phyloP scores from a whole-genome alignment of 1,140 invertebrate genomes.

The Euwallacea fornicatus region DNA sequence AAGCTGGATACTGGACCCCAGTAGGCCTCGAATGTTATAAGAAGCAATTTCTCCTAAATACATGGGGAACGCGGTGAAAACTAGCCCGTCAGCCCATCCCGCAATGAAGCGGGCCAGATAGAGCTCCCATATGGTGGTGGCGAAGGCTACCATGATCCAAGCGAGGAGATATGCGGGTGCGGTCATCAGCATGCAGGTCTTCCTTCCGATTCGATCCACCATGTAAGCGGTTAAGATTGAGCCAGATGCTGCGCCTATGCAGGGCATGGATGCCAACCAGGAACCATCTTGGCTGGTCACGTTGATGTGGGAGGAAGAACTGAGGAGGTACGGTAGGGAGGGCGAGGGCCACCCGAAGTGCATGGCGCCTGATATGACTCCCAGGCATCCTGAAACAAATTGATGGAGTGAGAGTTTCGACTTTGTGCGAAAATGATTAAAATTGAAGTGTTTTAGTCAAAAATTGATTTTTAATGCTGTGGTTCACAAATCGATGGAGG shows the following conservation, averaged over 20 bases:
- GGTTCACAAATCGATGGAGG: no score
- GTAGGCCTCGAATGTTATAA: slow-evolving; percentile 64
- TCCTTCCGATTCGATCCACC: slow-evolving; percentile 63
- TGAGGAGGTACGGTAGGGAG: slow-evolving; percentile 44
- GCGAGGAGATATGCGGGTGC: slow-evolving; percentile 65
- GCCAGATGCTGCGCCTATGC: slow-evolving; percentile 57
- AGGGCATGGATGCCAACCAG: slow-evolving; percentile 60
- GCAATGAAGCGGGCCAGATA: slow-evolving; percentile 58
- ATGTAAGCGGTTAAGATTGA: slow-evolving; percentile 53
- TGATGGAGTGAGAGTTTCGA: background rate
- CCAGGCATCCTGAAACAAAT: slow-evolving; percentile 43
- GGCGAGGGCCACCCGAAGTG: slow-evolving; percentile 50
- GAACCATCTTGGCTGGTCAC: slow-evolving; percentile 63
- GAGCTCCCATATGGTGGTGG: slow-evolving; percentile 56
- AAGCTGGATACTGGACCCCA: slow-evolving; percentile 41
- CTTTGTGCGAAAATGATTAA: background rate
- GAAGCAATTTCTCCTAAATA: slow-evolving; percentile 70
- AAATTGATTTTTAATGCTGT: background rate
- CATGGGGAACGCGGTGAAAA: slow-evolving; percentile 66
- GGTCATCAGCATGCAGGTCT: slow-evolving; percentile 64
- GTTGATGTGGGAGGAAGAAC: slow-evolving; percentile 49
- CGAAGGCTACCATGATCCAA: slow-evolving; percentile 66
- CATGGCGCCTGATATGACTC: slow-evolving; percentile 46
- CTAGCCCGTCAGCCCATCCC: slow-evolving; percentile 67
- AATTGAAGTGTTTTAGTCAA: background rate